Conservation (phyloP, 2,113 vertebrate species). For the Mirza zaza region DNA sequence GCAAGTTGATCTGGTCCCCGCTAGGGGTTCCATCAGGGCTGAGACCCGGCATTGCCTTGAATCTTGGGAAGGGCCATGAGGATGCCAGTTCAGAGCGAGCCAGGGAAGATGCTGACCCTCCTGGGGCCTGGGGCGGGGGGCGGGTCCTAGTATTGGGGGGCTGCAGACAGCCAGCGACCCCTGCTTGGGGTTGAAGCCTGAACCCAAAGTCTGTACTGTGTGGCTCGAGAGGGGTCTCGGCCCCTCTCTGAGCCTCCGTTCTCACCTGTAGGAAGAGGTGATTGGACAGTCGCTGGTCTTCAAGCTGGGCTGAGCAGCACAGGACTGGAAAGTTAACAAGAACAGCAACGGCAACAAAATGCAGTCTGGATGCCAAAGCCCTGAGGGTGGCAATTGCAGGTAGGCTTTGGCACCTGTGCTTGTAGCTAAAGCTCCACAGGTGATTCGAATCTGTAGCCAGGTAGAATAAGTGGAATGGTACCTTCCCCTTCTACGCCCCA, state of each 20-base stretch:
- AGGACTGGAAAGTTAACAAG: no score
- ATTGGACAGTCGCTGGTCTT: neutral
- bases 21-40: neutral
- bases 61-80: neutral
- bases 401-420: neutral
- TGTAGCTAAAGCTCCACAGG: neutral
- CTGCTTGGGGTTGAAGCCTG: neutral
- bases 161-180: neutral
- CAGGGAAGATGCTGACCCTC: neutral
- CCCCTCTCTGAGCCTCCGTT: neutral
- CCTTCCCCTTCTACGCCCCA: neutral
- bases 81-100: neutral
- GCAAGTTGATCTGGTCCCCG: neutral
- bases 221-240: neutral
- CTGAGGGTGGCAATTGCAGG: neutral
- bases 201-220: neutral
- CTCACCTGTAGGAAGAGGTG: neutral
- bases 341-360: neutral
- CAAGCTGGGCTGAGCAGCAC: neutral
- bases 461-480: neutral
- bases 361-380: neutral
- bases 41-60: neutral
- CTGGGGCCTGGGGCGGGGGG: neutral
- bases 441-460: neutral
- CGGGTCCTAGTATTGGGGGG: no score